phyloP scores from a whole-genome alignment of 2,797 vertebrate species.

The Gadopsis marmoratus region DNA sequence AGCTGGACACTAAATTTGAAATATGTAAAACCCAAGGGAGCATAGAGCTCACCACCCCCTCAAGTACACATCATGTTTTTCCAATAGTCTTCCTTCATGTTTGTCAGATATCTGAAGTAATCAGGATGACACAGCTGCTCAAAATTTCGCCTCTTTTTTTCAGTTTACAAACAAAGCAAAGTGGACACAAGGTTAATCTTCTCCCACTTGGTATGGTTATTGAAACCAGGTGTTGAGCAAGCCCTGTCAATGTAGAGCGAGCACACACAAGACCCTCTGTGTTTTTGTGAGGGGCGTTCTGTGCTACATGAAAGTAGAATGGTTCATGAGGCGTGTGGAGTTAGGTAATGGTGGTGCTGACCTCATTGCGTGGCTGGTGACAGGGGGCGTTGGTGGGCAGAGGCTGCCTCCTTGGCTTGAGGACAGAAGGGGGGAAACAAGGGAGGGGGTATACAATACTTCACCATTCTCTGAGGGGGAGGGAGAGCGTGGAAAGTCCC shows the following conservation, averaged over 20 bases:
- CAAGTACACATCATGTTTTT: conserved; percentile 30
- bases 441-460: conserved; percentile 63
- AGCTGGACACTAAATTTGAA: conserved; percentile 57
- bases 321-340: conserved; percentile 68
- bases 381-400: conserved; percentile 46
- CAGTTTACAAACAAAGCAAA: conserved; percentile 72
- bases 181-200: conserved; percentile 67
- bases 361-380: conserved; percentile 76
- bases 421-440: conserved; percentile 62
- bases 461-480: conserved; percentile 47
- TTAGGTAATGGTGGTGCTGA: conserved; percentile 78
- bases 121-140: conserved; percentile 44
- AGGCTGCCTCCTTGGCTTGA: conserved; percentile 55
- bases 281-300: conserved; percentile 60
- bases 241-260: conserved; percentile 59
- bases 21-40: conserved; percentile 53
- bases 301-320: conserved; percentile 48
- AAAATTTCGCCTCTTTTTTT: conserved; percentile 51
- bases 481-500: conserved; percentile 81
- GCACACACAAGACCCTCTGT: conserved; percentile 76
- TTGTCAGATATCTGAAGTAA: conserved; percentile 44
- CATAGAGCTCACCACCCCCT: conserved; percentile 37
- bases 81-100: conserved; percentile 27
- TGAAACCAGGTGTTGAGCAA: conserved; percentile 83
- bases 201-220: conserved; percentile 73